A percentile compares a stretch with the other conserved stretches of the same genome.
Evolutionary conservation across 2,888 invertebrate genomes (phyloP).

Genomic region (Leptinotarsa juncta): DNA sequence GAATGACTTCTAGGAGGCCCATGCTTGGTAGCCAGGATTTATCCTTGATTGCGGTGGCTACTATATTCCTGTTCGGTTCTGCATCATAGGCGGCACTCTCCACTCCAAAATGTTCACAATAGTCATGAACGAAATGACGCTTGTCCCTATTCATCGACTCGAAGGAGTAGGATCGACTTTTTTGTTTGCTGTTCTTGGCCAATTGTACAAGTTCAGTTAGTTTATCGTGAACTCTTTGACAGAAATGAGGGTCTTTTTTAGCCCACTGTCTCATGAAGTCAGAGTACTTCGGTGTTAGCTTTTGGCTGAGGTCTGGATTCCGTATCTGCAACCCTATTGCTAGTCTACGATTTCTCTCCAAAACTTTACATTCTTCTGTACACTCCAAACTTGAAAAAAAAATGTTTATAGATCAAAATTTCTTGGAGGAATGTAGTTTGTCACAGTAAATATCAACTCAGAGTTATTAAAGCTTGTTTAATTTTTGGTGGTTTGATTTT

Average conservation of each 20-base stretch:
- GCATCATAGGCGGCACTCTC: conserved; percentile 94
- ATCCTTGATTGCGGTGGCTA: conserved; percentile 80
- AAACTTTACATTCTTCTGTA: conserved; percentile 88
- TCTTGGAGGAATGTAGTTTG: background rate
- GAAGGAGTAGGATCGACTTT: conserved; percentile 78
- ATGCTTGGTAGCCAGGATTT: conserved; percentile 92
- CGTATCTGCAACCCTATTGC: conserved; percentile 93
- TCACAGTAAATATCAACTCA: no score
- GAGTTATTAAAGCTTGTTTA: no score
- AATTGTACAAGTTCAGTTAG: conserved; percentile 87
- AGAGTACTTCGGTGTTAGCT: conserved; percentile 86
- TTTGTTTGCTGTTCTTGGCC: conserved; percentile 80
- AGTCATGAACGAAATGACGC: conserved; percentile 91
- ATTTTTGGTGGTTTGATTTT: no score
- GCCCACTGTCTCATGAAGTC: conserved; percentile 87
- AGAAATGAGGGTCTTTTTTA: conserved; percentile 83
- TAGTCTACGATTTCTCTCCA: conserved; percentile 88
- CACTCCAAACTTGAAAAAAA: conserved; percentile 80
- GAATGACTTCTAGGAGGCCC: conserved; percentile 84
- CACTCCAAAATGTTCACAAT: conserved; percentile 94
- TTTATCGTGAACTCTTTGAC: conserved; percentile 84
- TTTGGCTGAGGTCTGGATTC: conserved; percentile 86
- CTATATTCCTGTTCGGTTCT: conserved; percentile 95
- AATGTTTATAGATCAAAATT: background rate
- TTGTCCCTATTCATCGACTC: conserved; percentile 94